These are phyloP conservation scores for Chymomyza procnemis DNA, from an alignment of 2,888 invertebrate species.

Conservation along the genomic window DNA sequence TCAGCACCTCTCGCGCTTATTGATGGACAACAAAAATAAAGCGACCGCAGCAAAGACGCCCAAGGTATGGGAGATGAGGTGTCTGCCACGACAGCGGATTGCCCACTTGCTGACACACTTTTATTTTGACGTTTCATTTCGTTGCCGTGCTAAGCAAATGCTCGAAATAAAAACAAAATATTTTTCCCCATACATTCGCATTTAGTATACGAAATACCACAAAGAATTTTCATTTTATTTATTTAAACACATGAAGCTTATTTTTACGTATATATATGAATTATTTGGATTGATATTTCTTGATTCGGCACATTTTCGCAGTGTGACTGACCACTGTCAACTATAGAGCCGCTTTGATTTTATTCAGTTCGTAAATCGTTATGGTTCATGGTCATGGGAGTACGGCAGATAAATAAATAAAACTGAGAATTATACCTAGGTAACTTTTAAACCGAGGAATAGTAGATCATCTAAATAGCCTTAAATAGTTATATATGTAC, in stretches of 20 bases:
- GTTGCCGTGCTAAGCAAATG: constrained; percentile 35
- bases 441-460: no score
- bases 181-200: constrained; percentile 28
- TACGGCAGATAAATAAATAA: not conserved
- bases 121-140: constrained; percentile 56
- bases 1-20: no score
- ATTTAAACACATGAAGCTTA: constrained; percentile 25
- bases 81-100: not conserved
- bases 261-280: constrained; percentile 30
- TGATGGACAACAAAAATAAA: not conserved
- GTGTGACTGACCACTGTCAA: constrained; percentile 61
- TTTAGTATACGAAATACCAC: not conserved
- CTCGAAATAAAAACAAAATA: constrained; percentile 27
- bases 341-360: not conserved
- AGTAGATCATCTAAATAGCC: no score
- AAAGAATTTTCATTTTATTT: constrained; percentile 31
- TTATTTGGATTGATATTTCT: not conserved
- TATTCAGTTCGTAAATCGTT: not conserved
- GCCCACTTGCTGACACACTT: constrained; percentile 53
- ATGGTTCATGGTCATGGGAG: constrained; percentile 49
- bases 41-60: constrained; percentile 12
- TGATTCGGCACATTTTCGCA: constrained; percentile 2
- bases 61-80: not conserved
- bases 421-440: no score
- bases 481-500: no score